Base-by-base conservation (phyloP, 1,140 invertebrate genomes). In the Caenorhabditis briggsae region DNA sequence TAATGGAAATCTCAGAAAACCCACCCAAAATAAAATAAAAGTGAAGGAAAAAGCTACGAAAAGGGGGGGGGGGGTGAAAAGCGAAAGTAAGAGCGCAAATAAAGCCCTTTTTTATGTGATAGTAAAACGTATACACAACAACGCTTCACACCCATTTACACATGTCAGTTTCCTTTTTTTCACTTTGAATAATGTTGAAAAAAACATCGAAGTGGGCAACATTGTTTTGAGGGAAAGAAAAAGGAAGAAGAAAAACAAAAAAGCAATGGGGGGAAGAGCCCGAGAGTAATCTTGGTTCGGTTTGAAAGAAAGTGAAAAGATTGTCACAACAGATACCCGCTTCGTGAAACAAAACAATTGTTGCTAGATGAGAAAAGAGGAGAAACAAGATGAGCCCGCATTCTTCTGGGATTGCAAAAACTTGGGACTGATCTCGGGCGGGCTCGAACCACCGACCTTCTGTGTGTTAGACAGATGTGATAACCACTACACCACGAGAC, bases 391-490 rank as follows among this genome's bases (percentile, higher is more conserved):
- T 33, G 33, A 33, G 33, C 33, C 33, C 56, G n/a, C 56, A 18
- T 58, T 58, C 56, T 7, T 18, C n/a, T 16, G 56, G n/a, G 7
- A 12, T 53, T 53, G 25, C 61, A 70, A 43, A 46, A 43, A 70
- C 12, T 70, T 18, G 33, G 33, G 33, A 33, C 16, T 88, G 88
- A 88, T 88, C 88, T 88, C 88, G 88, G 88, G 88, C 88, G 88
- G 88, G 88, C 88, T 88, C 88, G 88, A 88, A 88, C 88, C 88
- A 70, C 88, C 88, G 88, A 74, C 88, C 88, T 88, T 88, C 88
- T 88, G 88, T 88, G 88, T 88, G 88, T 88, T 88, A 88, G 88
- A 88, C 88, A 88, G 88, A 88, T 88, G 88, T 88, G 88, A 88
- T 88, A 88, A 88, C 88, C 88, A 88, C 87, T 88, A 88, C 87